phyloP scores from a whole-genome alignment of 2,888 invertebrate genomes.

The Caenorhabditis macrosperma region DNA sequence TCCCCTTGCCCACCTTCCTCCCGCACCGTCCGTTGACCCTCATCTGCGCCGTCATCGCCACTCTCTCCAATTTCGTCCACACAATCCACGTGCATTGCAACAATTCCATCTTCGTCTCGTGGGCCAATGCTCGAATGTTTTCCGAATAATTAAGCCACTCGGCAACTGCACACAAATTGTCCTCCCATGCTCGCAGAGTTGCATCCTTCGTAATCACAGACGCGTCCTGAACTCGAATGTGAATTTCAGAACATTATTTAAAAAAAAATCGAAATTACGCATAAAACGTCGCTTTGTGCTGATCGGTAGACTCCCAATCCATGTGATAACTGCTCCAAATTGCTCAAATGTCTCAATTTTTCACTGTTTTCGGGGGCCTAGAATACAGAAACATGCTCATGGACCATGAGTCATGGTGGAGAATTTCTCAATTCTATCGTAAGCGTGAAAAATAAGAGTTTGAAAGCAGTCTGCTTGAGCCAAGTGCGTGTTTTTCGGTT shows the following conservation, averaged over 20 bases:
- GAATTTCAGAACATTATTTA: background rate
- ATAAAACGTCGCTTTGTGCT: background rate
- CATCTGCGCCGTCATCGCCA: constrained; percentile 21
- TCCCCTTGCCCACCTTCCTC: constrained; percentile 1
- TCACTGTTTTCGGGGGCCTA: background rate
- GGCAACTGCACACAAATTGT: background rate
- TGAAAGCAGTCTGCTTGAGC: no score
- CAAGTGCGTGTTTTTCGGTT: no score
- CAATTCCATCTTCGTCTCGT: background rate
- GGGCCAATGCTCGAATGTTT: background rate
- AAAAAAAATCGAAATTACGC: background rate
- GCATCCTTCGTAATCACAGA: background rate
- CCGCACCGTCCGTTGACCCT: constrained; percentile 19
- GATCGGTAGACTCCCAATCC: constrained; percentile 3
- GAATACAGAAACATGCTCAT: background rate
- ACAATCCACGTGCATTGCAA: background rate
- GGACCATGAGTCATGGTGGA: no score
- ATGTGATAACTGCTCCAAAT: constrained; percentile 6
- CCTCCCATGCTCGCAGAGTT: background rate
- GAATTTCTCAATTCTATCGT: no score
- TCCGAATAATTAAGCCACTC: constrained; percentile 23
- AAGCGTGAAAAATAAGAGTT: no score
- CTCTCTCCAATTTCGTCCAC: constrained; percentile 16
- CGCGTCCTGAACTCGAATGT: background rate
- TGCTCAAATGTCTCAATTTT: background rate